These are phyloP conservation scores for Lophochroa leadbeateri DNA, from an alignment of 2,113 vertebrate genomes.

Conservation along the genomic window DNA sequence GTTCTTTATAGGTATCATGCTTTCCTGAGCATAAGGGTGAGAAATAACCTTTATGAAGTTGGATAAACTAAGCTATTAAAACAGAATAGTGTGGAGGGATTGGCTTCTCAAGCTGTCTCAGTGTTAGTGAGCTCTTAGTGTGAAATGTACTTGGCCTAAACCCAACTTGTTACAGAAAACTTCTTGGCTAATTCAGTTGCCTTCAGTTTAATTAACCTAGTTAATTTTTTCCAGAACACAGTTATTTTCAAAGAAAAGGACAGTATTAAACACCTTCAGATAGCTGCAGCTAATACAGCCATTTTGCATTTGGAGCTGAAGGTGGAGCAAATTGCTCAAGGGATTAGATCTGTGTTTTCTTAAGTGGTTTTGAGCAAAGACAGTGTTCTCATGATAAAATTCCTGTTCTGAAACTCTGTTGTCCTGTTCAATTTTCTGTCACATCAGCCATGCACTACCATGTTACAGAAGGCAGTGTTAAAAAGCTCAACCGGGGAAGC, in stretches of 20 bases:
- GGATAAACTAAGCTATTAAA: conserved; percentile 33
- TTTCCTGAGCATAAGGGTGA: conserved; percentile 18
- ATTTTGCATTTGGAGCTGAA: conserved; percentile 6
- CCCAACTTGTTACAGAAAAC: conserved; percentile 22
- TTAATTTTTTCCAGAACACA: conserved; percentile 1
- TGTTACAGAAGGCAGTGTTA: neutral
- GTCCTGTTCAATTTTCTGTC: neutral
- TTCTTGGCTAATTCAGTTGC: conserved; percentile 16
- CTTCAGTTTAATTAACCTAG: neutral
- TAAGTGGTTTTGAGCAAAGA: neutral
- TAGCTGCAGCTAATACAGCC: neutral
- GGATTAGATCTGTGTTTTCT: neutral
- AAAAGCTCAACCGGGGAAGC: neutral
- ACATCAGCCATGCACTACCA: neutral
- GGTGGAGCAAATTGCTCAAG: neutral
- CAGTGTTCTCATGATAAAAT: neutral
- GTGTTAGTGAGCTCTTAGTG: neutral
- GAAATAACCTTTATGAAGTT: conserved; percentile 26
- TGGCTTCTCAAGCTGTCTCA: neutral
- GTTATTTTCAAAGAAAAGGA: conserved; percentile 16
- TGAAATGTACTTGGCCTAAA: conserved; percentile 44
- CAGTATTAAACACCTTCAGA: conserved; percentile 11
- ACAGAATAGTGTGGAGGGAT: neutral
- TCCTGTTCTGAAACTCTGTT: neutral
- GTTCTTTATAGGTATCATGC: neutral